Base-by-base conservation (phyloP, 2,113 vertebrate genomes). In the Columba livia region DNA sequence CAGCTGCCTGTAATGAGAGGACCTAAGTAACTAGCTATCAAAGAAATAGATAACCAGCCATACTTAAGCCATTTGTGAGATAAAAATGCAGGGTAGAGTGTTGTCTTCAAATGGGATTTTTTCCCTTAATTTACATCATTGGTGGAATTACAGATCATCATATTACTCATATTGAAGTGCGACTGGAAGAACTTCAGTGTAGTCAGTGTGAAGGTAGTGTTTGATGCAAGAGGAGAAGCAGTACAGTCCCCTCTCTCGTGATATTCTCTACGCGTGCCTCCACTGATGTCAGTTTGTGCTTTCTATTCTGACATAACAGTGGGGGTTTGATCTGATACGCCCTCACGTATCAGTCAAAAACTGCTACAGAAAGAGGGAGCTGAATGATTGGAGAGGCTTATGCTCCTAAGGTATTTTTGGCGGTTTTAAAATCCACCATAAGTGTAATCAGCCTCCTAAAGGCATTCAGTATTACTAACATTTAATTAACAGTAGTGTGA, bases 291-390 rank as follows among this genome's bases (percentile, higher is more conserved):
- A 83, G 84, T 36, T 58, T 80, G 85, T 64, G 48, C 77, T 64
- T 89, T 89, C 81, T 94, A 67, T 96, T 60, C 93, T 83, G 88
- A 85, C 71, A 77, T 94, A 94, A 85, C 81, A 95, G 72, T 80
- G 84, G 88, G 75, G 70, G 79, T 51, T 90, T 94, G 82, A 94
- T 93, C 62, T 88, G 81, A 28, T 92, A 65, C 17, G 4, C 90
- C 85, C 3, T 12, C 86, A 87, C 38, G 34, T 10, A 95, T 38
- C 57, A 87, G 80, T 93, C 84, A 94, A 81, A 96, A 96, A 92
- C 48, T 67, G 65, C 89, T 79, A 67, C 70, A 90, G 64, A 93
- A 92, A 61, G 57, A 87, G 84, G 66, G 84, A 85, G 78, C 44
- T 85, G 78, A 91, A 87, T 61, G 84, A 94, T 95, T 86, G 15